Evolutionary conservation across 2,888 invertebrate species (phyloP).

Genomic region (Noctua comes): DNA sequence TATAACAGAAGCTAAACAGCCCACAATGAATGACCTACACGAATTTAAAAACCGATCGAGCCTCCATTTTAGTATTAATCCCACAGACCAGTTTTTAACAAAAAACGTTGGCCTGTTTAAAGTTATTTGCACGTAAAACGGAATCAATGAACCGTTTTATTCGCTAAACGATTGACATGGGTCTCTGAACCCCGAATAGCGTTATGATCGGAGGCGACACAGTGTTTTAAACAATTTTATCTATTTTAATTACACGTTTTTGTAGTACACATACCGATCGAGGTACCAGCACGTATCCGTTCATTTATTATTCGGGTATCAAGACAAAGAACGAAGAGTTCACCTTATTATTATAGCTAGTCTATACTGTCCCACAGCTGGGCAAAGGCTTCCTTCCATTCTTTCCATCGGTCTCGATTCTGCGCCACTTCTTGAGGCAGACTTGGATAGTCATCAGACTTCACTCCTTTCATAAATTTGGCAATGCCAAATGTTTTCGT

Average conservation of each 20-base stretch:
- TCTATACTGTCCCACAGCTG: not conserved
- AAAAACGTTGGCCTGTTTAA: slow-evolving; percentile 51
- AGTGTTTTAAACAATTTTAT: slow-evolving; percentile 47
- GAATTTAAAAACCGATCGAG: slow-evolving; percentile 3
- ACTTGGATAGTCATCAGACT: not conserved
- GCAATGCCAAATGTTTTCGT: not conserved
- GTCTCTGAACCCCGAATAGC: slow-evolving; percentile 66
- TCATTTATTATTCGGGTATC: not conserved
- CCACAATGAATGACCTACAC: slow-evolving; percentile 12
- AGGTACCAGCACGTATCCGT: not conserved
- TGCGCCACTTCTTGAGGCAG: not conserved
- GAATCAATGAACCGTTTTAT: slow-evolving; percentile 68
- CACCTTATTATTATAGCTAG: not conserved
- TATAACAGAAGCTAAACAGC: slow-evolving; percentile 7
- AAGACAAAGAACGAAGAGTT: not conserved
- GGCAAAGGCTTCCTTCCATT: not conserved
- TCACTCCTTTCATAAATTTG: slow-evolving; percentile 2
- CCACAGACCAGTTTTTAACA: slow-evolving; percentile 38
- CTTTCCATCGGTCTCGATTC: not conserved
- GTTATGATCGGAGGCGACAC: slow-evolving; percentile 59
- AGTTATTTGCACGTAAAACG: slow-evolving; percentile 62
- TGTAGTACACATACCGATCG: slow-evolving; percentile 9
- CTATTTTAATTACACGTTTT: slow-evolving; percentile 43
- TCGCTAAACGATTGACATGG: slow-evolving; percentile 65
- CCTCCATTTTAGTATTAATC: slow-evolving; percentile 23